Percentiles rank a stretch among this genome's conserved stretches.
Conservation (phyloP, 1,140 invertebrate species). For the Aphelinus atriplicis region DNA sequence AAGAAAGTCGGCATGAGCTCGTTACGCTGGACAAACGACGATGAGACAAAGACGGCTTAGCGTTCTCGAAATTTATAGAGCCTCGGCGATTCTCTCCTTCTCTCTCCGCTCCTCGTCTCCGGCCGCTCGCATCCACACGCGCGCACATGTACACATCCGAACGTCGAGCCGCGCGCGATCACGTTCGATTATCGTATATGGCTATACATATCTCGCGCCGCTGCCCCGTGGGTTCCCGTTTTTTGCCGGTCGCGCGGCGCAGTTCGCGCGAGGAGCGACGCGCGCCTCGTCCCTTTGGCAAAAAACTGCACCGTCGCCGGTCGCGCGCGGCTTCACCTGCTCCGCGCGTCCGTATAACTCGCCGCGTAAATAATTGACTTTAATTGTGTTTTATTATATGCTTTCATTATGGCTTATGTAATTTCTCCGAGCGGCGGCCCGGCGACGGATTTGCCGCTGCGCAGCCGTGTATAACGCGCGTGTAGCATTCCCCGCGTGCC, state of each 20-base stretch:
- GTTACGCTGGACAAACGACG: slow-evolving; percentile 38
- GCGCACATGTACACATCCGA: background rate
- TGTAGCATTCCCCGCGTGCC: slow-evolving; percentile 2
- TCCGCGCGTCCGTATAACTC: slow-evolving; percentile 23
- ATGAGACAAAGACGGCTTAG: slow-evolving; percentile 32
- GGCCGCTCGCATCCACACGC: background rate
- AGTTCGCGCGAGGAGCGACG: slow-evolving; percentile 1
- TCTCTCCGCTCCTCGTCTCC: background rate
- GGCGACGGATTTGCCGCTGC: no score
- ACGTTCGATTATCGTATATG: slow-evolving; percentile 39
- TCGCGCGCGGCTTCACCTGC: no score
- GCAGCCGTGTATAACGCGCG: background rate
- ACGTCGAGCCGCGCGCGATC: background rate
- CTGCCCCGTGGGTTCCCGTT: no score
- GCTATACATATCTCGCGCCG: slow-evolving; percentile 30
- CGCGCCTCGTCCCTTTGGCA: background rate
- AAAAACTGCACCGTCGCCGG: no score
- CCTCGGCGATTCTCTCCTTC: slow-evolving; percentile 4
- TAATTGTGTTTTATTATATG: slow-evolving; percentile 37
- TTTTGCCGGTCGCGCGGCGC: background rate
- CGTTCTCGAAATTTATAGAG: slow-evolving; percentile 35
- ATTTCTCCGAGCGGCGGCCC: slow-evolving; percentile 13
- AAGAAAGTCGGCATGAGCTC: slow-evolving; percentile 25
- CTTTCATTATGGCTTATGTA: slow-evolving; percentile 36
- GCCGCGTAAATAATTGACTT: slow-evolving; percentile 36